Evolutionary conservation across 2,797 vertebrate genomes (phyloP).

Genomic region (Natrix natrix): DNA sequence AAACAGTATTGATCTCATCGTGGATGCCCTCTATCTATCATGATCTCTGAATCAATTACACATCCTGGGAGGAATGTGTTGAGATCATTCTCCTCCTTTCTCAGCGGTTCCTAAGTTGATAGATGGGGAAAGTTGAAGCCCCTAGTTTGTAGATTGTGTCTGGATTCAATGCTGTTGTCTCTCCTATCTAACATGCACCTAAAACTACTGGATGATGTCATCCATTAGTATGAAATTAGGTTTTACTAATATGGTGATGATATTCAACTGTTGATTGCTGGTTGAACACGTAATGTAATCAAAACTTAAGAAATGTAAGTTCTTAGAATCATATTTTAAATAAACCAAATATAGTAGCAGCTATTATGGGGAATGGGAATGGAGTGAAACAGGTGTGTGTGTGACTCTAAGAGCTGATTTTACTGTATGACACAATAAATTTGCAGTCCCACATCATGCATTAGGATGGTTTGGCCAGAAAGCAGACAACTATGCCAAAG

Average conservation of each 20-base stretch:
- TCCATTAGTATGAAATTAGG: not conserved
- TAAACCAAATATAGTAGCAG: not conserved
- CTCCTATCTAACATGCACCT: not conserved
- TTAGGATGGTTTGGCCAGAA: not conserved
- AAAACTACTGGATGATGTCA: not conserved
- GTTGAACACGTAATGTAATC: not conserved
- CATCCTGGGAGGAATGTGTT: too few species aligned
- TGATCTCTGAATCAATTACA: not conserved
- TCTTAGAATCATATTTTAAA: not conserved
- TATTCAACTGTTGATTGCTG: not conserved
- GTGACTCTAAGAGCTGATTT: not conserved
- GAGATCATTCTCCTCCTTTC: not conserved
- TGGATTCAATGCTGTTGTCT: not conserved
- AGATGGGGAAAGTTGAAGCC: not conserved
- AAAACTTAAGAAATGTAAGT: not conserved
- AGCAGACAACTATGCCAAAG: not conserved
- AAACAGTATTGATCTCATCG: not conserved
- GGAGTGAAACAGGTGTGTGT: not conserved
- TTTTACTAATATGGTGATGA: not conserved
- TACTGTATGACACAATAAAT: not conserved
- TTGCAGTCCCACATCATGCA: not conserved
- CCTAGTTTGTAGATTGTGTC: not conserved
- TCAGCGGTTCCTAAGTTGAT: not conserved
- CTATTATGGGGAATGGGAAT: not conserved
- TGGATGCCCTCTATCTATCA: not conserved